phyloP scores from a whole-genome alignment of 37 sponge, comb jelly and placozoan genomes.

The Crambe crambe region DNA sequence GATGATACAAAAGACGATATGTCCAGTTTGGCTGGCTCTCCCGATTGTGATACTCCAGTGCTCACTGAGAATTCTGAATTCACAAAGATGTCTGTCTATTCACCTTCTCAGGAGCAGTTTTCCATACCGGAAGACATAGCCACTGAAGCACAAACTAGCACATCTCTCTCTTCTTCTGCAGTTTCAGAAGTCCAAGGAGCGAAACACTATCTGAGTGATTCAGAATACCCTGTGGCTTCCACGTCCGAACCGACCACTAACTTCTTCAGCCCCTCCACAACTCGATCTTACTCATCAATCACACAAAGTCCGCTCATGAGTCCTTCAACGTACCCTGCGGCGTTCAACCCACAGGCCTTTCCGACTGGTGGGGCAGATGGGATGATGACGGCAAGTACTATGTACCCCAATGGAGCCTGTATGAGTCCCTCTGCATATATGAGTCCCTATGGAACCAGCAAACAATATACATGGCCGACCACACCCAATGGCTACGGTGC shows the following conservation, averaged over 20 bases:
- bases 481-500: conserved; percentile 37
- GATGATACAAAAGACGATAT: not conserved
- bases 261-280: conserved; percentile 8
- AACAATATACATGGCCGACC: conserved; percentile 61
- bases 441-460: conserved; percentile 53
- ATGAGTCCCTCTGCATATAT: conserved; percentile 55
- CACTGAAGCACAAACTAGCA: conserved; percentile 26
- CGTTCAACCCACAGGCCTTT: conserved; percentile 4
- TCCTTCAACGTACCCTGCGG: conserved; percentile 16
- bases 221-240: conserved; percentile 30
- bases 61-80: conserved; percentile 1
- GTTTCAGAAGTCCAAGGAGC: conserved; percentile 42
- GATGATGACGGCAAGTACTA: not conserved
- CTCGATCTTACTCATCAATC: conserved; percentile 20
- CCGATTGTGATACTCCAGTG: not conserved
- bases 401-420: conserved; percentile 28
- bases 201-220: conserved; percentile 21
- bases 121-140: conserved; percentile 34
- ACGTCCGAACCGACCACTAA: not conserved
- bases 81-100: conserved; percentile 44
- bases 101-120: conserved; percentile 26
- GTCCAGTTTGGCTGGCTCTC: conserved; percentile 21
- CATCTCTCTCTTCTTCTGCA: conserved; percentile 32
- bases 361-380: not conserved
- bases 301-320: conserved; percentile 22